These are phyloP conservation scores for Paragorgia papillata DNA, from an alignment of 92 coral and sea anemone genomes.

Conservation along the genomic window DNA sequence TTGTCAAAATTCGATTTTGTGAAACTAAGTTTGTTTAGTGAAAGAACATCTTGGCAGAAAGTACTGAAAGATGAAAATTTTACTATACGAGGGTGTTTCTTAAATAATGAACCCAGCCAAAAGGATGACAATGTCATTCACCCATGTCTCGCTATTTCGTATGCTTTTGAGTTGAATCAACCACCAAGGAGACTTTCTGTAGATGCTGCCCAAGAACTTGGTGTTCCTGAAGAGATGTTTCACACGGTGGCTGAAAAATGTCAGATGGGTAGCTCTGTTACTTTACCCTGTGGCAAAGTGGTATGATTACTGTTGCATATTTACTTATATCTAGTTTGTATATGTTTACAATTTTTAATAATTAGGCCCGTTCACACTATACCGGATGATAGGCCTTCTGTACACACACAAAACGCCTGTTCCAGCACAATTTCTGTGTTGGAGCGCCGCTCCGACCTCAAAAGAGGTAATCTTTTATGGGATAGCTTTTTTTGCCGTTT, in stretches of 20 bases:
- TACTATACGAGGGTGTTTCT: constrained; percentile 46
- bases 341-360: too few species aligned
- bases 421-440: too few species aligned
- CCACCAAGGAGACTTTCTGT: constrained; percentile 79
- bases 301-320: constrained; percentile 32
- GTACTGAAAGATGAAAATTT: constrained; percentile 70
- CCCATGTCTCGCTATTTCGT: constrained; percentile 59
- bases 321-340: too few species aligned
- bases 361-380: too few species aligned
- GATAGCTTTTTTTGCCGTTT: too few species aligned
- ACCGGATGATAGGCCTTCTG: too few species aligned
- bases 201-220: constrained; percentile 70
- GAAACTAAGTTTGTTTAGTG: not conserved
- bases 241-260: constrained; percentile 67
- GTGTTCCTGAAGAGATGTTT: constrained; percentile 76
- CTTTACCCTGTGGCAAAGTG: constrained; percentile 70
- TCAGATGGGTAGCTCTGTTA: constrained; percentile 62
- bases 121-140: not conserved
- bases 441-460: too few species aligned
- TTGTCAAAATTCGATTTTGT: constrained; percentile 77
- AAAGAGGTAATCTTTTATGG: too few species aligned
- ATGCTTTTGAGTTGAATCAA: constrained; percentile 67
- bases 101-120: not conserved
- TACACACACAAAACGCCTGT: too few species aligned
- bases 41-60: constrained; percentile 20